A percentile compares a stretch with the other conserved stretches of the same genome.
phyloP scores from a whole-genome alignment of 1,140 invertebrate genomes.

The Lucilia sericata region DNA sequence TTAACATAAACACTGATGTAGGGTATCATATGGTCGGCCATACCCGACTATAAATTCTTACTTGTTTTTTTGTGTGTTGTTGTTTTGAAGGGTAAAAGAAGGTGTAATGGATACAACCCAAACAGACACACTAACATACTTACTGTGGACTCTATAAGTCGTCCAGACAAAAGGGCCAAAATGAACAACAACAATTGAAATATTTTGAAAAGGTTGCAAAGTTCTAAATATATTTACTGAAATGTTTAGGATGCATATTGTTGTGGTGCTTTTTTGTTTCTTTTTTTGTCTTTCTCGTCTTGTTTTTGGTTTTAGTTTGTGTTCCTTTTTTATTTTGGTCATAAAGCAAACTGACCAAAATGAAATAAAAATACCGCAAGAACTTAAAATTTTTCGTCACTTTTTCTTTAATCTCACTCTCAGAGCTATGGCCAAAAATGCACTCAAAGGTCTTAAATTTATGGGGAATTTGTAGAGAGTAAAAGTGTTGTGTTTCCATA shows the following conservation, averaged over 20 bases:
- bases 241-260: background rate
- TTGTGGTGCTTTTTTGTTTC: too few species aligned
- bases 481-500: too few species aligned
- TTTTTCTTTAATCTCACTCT: background rate
- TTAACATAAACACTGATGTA: too few species aligned
- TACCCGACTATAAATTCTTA: too few species aligned
- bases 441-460: too few species aligned
- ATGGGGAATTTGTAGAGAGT: too few species aligned
- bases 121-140: background rate
- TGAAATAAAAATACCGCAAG: background rate
- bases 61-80: background rate
- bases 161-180: too few species aligned
- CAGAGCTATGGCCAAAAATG: too few species aligned
- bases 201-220: background rate
- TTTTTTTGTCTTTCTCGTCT: too few species aligned
- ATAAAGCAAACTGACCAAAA: conserved; percentile 8
- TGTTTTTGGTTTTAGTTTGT: too few species aligned
- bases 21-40: too few species aligned
- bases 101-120: background rate
- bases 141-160: background rate
- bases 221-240: background rate
- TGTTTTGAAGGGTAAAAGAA: background rate
- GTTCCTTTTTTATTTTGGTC: too few species aligned
- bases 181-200: background rate
- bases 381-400: background rate